A percentile compares a stretch with the other conserved stretches of the same genome.
phyloP scores from a whole-genome alignment of 2,888 invertebrate genomes.

The Pseudococcus longispinus region DNA sequence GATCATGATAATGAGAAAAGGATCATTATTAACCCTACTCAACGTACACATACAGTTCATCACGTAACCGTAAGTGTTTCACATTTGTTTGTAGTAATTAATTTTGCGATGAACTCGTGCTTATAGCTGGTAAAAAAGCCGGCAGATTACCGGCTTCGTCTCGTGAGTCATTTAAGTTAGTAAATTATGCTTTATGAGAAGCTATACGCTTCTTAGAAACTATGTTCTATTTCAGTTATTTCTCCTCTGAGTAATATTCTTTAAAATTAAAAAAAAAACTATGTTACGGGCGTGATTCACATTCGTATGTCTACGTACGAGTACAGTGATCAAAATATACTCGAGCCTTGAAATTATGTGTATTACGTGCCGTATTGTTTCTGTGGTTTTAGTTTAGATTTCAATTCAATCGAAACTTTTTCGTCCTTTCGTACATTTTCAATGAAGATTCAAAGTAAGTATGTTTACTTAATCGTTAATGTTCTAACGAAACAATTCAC shows the following conservation, averaged over 20 bases:
- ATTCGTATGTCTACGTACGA: neutral
- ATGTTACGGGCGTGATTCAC: neutral
- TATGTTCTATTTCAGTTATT: slow-evolving; percentile 11
- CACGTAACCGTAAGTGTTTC: neutral
- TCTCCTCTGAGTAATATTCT: neutral
- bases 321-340: neutral
- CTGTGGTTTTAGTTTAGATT: neutral
- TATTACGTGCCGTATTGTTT: neutral
- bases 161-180: neutral
- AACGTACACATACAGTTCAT: neutral
- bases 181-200: slow-evolving; percentile 19
- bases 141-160: neutral
- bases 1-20: neutral
- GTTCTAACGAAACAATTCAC: neutral
- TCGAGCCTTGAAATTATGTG: neutral
- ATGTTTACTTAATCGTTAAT: neutral
- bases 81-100: slow-evolving; percentile 5
- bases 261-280: slow-evolving; percentile 9
- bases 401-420: neutral
- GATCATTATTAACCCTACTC: neutral
- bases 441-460: neutral
- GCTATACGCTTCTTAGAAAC: neutral
- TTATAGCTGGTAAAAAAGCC: neutral
- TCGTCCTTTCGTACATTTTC: neutral
- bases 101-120: slow-evolving; percentile 14